Conservation (phyloP, 1,140 invertebrate genomes). For the Magallana gigas region DNA sequence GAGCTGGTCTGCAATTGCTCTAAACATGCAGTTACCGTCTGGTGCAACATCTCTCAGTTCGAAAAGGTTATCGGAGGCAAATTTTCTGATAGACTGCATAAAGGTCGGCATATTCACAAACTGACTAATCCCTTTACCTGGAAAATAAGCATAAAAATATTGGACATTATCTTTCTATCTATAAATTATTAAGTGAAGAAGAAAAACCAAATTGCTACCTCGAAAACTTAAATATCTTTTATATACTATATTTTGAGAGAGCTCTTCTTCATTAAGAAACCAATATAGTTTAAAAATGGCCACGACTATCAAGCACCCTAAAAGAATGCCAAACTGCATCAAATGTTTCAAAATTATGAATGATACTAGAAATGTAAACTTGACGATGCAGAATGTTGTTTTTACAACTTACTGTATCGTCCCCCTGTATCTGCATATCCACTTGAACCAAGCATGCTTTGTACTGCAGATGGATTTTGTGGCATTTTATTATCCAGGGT, state of each 20-base stretch:
- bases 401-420: neutral
- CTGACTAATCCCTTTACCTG: neutral
- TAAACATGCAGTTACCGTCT: conserved; percentile 56
- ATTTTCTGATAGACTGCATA: neutral
- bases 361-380: neutral
- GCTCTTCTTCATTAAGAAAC: too few relatives aligned
- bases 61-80: conserved; percentile 5
- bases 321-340: too few relatives aligned
- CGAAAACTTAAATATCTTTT: too few relatives aligned
- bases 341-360: too few relatives aligned
- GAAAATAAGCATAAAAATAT: neutral
- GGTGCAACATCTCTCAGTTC: conserved; percentile 35
- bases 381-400: neutral
- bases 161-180: too few relatives aligned
- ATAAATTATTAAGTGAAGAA: too few relatives aligned
- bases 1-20: conserved; percentile 52
- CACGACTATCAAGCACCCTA: too few relatives aligned
- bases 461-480: neutral
- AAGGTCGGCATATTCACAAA: neutral
- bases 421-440: neutral
- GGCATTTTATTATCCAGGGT: too few relatives aligned
- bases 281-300: too few relatives aligned
- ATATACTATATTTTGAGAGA: too few relatives aligned
- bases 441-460: neutral
- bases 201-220: too few relatives aligned